Conservation (phyloP, 1,140 invertebrate genomes). For the Penaeus vannamei region DNA sequence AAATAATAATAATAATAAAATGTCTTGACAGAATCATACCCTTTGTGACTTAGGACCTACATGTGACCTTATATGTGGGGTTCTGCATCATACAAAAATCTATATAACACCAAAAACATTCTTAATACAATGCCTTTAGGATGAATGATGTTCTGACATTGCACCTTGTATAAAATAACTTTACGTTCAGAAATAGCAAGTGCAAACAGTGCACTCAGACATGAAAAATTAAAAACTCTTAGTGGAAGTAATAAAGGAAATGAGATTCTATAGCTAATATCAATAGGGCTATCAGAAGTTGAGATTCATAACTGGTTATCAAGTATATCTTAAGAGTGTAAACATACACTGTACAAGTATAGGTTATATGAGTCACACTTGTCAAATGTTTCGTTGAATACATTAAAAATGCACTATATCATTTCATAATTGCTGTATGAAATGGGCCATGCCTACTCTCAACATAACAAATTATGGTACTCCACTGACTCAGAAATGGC, state of each 20-base stretch:
- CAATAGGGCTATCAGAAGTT: slow-evolving; percentile 64
- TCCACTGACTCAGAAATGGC: slow-evolving; percentile 59
- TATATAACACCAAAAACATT: slow-evolving; percentile 62
- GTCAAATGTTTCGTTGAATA: slow-evolving; percentile 64
- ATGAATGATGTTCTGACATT: slow-evolving; percentile 59
- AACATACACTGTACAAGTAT: slow-evolving; percentile 65
- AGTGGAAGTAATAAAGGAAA: slow-evolving; percentile 59
- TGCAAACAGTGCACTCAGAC: slow-evolving; percentile 56
- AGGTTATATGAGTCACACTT: slow-evolving; percentile 65
- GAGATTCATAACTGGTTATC: slow-evolving; percentile 64
- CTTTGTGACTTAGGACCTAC: slow-evolving; percentile 63
- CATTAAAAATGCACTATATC: slow-evolving; percentile 61
- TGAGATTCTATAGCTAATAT: slow-evolving; percentile 66
- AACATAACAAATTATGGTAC: slow-evolving; percentile 61
- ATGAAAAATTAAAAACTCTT: slow-evolving; percentile 60
- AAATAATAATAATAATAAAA: slow-evolving; percentile 48
- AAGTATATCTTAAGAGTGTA: slow-evolving; percentile 62
- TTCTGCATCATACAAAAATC: slow-evolving; percentile 64
- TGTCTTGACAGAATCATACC: slow-evolving; percentile 49
- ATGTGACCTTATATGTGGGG: slow-evolving; percentile 63
- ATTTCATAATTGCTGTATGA: slow-evolving; percentile 60
- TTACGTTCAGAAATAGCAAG: slow-evolving; percentile 49
- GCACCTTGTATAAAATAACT: slow-evolving; percentile 61
- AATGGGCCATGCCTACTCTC: slow-evolving; percentile 58
- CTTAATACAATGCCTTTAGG: slow-evolving; percentile 54